phyloP scores from a whole-genome alignment of 1,140 invertebrate species.

The Microplitis mediator region DNA sequence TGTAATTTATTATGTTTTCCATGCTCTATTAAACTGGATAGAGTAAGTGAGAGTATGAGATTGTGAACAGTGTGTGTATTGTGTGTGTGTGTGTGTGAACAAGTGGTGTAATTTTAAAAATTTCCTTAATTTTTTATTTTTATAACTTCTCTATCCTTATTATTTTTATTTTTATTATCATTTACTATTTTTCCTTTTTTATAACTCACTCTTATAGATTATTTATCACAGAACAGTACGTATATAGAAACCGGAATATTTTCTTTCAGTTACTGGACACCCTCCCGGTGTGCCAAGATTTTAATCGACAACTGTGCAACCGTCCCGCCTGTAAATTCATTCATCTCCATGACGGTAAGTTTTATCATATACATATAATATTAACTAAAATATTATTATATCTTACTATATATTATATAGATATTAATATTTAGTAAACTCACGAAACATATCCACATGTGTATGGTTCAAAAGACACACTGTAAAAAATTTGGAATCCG shows the following conservation, averaged over 20 bases:
- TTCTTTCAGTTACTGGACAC: slow-evolving; percentile 98
- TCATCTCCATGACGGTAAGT: slow-evolving; percentile 91
- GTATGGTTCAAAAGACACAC: too few species aligned
- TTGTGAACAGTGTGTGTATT: slow-evolving; percentile 21
- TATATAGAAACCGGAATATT: slow-evolving; percentile 53
- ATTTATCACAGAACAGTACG: slow-evolving; percentile 27
- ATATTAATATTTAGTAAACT: too few species aligned
- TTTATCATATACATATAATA: neutral
- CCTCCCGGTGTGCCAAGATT: slow-evolving; percentile 99
- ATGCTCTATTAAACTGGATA: slow-evolving; percentile 59
- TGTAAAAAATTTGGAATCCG: too few species aligned
- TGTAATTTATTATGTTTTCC: slow-evolving; percentile 52
- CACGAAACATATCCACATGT: too few species aligned
- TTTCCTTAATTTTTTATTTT: neutral
- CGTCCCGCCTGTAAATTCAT: slow-evolving; percentile 94
- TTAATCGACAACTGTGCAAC: slow-evolving; percentile 95
- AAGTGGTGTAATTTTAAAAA: neutral
- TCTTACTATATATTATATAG: too few species aligned
- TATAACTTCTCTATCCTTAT: neutral
- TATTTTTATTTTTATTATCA: slow-evolving; percentile 22
- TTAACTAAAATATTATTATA: too few species aligned
- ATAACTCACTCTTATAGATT: slow-evolving; percentile 13
- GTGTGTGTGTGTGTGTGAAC: slow-evolving; percentile 27
- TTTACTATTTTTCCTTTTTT: slow-evolving; percentile 22
- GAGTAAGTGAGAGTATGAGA: slow-evolving; percentile 30